Conservation (phyloP, 1,140 invertebrate genomes). For the Aethina tumida region DNA sequence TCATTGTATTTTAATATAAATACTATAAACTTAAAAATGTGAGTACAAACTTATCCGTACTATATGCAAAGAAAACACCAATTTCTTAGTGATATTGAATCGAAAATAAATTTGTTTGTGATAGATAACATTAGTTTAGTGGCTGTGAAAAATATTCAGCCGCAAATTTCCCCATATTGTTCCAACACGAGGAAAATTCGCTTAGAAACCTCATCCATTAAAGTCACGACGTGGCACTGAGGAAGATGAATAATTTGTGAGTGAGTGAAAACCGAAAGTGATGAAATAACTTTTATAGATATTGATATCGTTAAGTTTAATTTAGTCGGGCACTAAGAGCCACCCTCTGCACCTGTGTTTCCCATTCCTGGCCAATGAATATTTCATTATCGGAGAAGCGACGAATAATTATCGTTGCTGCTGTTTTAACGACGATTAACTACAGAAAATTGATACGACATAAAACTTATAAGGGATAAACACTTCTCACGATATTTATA, state of each 20-base stretch:
- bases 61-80: too few species aligned
- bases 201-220: conserved; percentile 10
- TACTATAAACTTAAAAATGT: too few species aligned
- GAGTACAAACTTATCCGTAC: too few species aligned
- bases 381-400: conserved; percentile 20
- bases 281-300: conserved; percentile 25
- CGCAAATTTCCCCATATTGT: too few species aligned
- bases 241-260: conserved; percentile 17
- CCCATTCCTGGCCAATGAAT: conserved; percentile 15
- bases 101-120: too few species aligned
- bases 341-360: conserved; percentile 21
- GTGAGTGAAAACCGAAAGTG: conserved; percentile 17
- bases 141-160: too few species aligned
- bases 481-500: too few species aligned
- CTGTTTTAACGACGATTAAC: neutral
- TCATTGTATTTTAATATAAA: too few species aligned
- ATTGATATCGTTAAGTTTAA: conserved; percentile 26
- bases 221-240: conserved; percentile 7
- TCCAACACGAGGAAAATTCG: conserved; percentile 2
- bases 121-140: too few species aligned
- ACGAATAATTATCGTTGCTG: conserved; percentile 2
- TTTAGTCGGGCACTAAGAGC: conserved; percentile 19
- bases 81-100: too few species aligned
- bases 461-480: too few species aligned
- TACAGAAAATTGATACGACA: too few species aligned